These are phyloP conservation scores for Tyto alba DNA, from an alignment of 2,113 vertebrate species.

Conservation along the genomic window DNA sequence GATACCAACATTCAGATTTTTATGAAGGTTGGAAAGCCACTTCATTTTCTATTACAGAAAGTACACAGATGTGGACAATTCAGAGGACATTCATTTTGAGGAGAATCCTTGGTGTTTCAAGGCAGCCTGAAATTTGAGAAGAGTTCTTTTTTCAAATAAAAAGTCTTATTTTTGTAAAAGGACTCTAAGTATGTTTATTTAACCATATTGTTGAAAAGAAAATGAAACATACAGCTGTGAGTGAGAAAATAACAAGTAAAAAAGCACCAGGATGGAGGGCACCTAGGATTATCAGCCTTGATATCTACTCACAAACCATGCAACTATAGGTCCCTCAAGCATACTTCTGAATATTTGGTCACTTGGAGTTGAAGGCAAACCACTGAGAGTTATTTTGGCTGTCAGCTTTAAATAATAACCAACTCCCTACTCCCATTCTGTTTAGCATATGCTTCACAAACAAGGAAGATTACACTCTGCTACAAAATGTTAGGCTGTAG, in stretches of 20 bases:
- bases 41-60: background rate
- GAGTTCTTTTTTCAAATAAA: background rate
- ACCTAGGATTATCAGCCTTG: background rate
- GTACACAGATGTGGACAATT: background rate
- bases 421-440: background rate
- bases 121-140: background rate
- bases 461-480: background rate
- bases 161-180: background rate
- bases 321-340: background rate
- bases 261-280: background rate
- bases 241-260: slow-evolving; percentile 9
- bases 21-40: background rate
- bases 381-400: background rate
- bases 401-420: slow-evolving; percentile 20
- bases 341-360: background rate
- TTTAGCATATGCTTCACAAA: slow-evolving; percentile 7
- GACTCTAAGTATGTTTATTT: slow-evolving; percentile 19
- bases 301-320: background rate
- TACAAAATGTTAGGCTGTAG: background rate
- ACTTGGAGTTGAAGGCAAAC: background rate
- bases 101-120: background rate
- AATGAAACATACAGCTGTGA: background rate
- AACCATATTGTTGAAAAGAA: background rate
- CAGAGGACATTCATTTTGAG: background rate
- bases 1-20: background rate